A percentile compares a stretch with the other conserved stretches of the same genome.
Evolutionary conservation across 2,797 vertebrate species (phyloP).

Genomic region (Peromyscus melanophrys): DNA sequence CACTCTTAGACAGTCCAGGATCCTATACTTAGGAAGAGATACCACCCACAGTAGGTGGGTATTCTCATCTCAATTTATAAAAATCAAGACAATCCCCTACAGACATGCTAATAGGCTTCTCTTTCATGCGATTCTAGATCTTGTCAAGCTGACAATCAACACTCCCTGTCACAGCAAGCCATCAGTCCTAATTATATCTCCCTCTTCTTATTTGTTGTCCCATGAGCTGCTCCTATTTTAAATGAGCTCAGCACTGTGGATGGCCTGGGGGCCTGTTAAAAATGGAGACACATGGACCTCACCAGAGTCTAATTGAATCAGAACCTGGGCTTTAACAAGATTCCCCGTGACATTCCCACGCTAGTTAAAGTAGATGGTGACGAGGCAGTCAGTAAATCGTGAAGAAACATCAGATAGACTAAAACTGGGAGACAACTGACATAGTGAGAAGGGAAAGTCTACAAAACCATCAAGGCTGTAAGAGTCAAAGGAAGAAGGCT

Average conservation of each 20-base stretch:
- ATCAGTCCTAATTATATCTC: not conserved
- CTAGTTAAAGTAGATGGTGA: not conserved
- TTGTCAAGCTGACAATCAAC: not conserved
- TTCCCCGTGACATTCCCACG: not conserved
- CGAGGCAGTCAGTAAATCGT: not conserved
- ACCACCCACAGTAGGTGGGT: not conserved
- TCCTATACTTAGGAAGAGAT: not conserved
- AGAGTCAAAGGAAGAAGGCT: not conserved
- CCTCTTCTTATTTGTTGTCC: not conserved
- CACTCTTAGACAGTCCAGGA: not conserved
- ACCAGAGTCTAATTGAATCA: not conserved
- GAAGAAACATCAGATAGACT: constrained; percentile 13
- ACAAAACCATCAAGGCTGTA: not conserved
- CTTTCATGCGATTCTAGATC: too few relatives aligned
- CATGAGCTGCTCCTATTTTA: not conserved
- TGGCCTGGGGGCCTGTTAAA: not conserved
- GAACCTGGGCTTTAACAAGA: not conserved
- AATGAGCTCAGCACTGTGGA: not conserved
- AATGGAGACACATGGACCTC: not conserved
- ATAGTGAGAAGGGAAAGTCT: not conserved
- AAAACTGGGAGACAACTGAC: not conserved
- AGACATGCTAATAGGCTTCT: not conserved
- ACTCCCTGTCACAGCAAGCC: not conserved
- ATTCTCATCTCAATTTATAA: not conserved
- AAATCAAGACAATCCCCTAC: not conserved